Evolutionary conservation across 1,140 invertebrate genomes (phyloP).

Genomic region (Mesaphorura yosii): DNA sequence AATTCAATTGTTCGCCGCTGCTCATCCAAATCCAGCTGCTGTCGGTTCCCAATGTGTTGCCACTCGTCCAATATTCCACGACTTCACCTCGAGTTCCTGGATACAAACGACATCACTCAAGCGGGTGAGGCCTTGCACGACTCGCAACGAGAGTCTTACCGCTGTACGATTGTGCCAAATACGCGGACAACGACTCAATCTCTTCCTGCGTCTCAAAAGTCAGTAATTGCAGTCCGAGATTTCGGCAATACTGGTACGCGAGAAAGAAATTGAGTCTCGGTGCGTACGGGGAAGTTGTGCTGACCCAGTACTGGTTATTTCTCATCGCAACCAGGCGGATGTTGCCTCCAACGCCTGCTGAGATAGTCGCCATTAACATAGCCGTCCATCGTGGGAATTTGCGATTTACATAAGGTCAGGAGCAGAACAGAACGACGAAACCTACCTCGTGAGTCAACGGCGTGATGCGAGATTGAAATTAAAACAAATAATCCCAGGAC

Average conservation of each 20-base stretch:
- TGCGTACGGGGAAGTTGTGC: constrained; percentile 74
- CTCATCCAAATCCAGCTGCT: constrained; percentile 87
- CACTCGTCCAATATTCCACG: constrained; percentile 72
- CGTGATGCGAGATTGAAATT: too few relatives aligned
- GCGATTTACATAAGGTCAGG: too few relatives aligned
- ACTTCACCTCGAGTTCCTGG: neutral
- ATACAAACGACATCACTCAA: too few relatives aligned
- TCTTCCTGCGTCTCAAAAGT: constrained; percentile 77
- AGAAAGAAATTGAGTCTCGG: constrained; percentile 70
- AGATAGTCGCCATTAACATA: too few relatives aligned
- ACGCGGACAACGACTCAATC: constrained; percentile 66
- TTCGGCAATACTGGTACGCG: constrained; percentile 76
- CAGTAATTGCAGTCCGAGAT: constrained; percentile 65
- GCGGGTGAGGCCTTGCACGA: too few relatives aligned
- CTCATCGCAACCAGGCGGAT: constrained; percentile 43
- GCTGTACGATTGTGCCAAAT: constrained; percentile 49
- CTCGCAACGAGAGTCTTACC: too few relatives aligned
- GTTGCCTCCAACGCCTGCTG: constrained; percentile 24
- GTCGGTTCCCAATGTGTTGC: constrained; percentile 67
- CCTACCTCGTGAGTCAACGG: too few relatives aligned
- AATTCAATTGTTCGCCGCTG: constrained; percentile 70
- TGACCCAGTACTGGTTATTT: constrained; percentile 75
- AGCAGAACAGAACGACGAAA: too few relatives aligned
- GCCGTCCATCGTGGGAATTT: too few relatives aligned
- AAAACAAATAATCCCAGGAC: too few relatives aligned